These are phyloP conservation scores for Macrotrachela quadricornifera DNA, from an alignment of 1,140 invertebrate genomes.

Conservation along the genomic window DNA sequence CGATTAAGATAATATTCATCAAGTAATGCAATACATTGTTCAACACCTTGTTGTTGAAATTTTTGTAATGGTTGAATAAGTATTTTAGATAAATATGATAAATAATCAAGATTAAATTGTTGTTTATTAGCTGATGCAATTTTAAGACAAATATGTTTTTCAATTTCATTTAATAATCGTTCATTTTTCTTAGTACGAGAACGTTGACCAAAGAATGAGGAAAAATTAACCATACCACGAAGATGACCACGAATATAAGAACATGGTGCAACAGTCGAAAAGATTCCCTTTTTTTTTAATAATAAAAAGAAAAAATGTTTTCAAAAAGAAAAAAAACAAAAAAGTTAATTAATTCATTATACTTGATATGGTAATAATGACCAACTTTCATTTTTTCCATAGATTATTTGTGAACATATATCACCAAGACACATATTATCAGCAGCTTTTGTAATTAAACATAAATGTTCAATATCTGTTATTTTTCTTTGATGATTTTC, in stretches of 20 bases:
- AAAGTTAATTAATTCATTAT: too few relatives aligned
- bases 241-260: slow-evolving; percentile 56
- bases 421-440: too few relatives aligned
- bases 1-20: slow-evolving; percentile 56
- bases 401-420: slow-evolving; percentile 39
- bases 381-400: slow-evolving; percentile 57
- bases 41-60: too few relatives aligned
- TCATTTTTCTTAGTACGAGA: slow-evolving; percentile 44
- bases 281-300: slow-evolving; percentile 37
- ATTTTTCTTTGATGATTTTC: too few relatives aligned
- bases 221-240: slow-evolving; percentile 59
- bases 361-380: slow-evolving; percentile 56
- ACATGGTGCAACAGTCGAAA: slow-evolving; percentile 69
- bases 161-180: slow-evolving; percentile 48
- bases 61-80: too few relatives aligned
- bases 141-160: slow-evolving; percentile 7
- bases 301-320: too few relatives aligned
- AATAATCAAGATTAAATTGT: slow-evolving; percentile 44
- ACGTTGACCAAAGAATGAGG: slow-evolving; percentile 82
- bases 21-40: slow-evolving; percentile 41
- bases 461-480: too few relatives aligned
- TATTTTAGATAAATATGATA: slow-evolving; percentile 13
- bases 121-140: slow-evolving; percentile 21
- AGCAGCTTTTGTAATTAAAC: too few relatives aligned
- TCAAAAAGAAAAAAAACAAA: too few relatives aligned